Conservation (phyloP, 37 sponge, comb jelly and placozoan species). For the Crambe crambe region DNA sequence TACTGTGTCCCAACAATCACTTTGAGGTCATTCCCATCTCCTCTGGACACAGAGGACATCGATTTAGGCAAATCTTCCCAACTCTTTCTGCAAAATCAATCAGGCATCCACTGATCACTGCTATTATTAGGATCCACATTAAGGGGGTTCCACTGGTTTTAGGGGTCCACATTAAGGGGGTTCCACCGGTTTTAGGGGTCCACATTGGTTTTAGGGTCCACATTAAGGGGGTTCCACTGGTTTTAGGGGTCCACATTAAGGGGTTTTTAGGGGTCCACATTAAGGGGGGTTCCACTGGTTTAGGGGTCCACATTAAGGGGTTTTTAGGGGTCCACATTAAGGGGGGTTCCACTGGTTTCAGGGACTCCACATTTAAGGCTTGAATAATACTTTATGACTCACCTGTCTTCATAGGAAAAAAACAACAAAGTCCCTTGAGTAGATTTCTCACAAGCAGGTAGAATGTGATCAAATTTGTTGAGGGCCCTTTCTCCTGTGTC, state of each 20-base stretch:
- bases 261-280: not conserved
- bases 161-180: not conserved
- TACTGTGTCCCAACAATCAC: conserved; percentile 40
- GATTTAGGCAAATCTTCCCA: conserved; percentile 39
- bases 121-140: not conserved
- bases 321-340: not conserved
- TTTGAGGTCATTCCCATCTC: not conserved
- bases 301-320: not conserved
- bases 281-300: not conserved
- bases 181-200: not conserved
- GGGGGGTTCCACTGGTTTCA: not conserved
- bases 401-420: conserved; percentile 67
- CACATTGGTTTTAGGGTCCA: not conserved
- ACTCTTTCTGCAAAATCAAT: conserved; percentile 10
- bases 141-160: not conserved
- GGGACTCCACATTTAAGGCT: not conserved
- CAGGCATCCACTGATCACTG: not conserved
- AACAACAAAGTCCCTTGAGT: conserved; percentile 50
- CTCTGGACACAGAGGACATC: conserved; percentile 3
- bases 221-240: not conserved
- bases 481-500: conserved; percentile 55
- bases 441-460: conserved; percentile 25
- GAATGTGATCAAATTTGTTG: conserved; percentile 60
- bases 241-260: not conserved
- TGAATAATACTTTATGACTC: not conserved